Evolutionary conservation across 2,888 invertebrate species (phyloP).

Genomic region (Trisateles emortualis): DNA sequence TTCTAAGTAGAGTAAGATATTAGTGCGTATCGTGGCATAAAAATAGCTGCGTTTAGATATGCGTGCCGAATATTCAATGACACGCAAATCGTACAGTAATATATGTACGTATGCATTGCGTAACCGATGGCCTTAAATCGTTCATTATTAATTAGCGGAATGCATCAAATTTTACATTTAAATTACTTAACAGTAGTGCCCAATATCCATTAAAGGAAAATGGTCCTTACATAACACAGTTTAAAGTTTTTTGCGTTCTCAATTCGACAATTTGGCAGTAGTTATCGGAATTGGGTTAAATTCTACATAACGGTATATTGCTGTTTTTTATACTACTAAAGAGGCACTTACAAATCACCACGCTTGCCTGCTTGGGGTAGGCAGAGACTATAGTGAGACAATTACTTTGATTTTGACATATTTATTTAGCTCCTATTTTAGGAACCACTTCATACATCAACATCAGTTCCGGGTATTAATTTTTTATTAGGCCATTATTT

Average conservation of each 20-base stretch:
- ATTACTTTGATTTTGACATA: too few relatives aligned
- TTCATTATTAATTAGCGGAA: conserved; percentile 9
- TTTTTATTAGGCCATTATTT: too few relatives aligned
- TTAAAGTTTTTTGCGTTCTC: too few relatives aligned
- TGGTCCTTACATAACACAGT: background rate
- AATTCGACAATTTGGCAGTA: background rate
- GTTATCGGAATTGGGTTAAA: too few relatives aligned
- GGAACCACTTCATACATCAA: too few relatives aligned
- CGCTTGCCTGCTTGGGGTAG: too few relatives aligned
- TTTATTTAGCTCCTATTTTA: too few relatives aligned
- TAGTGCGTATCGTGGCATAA: conserved; percentile 22
- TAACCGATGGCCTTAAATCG: conserved; percentile 25
- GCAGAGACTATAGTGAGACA: too few relatives aligned
- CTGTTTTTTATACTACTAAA: too few relatives aligned
- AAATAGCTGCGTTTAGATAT: conserved; percentile 38
- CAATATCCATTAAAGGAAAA: background rate
- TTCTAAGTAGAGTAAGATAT: background rate
- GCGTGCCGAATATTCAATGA: conserved; percentile 39
- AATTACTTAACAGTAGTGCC: background rate
- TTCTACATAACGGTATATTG: too few relatives aligned
- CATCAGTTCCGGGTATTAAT: too few relatives aligned
- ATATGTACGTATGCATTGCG: conserved; percentile 23
- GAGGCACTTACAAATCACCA: too few relatives aligned
- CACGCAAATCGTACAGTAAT: conserved; percentile 22
- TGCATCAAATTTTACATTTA: background rate